Evolutionary conservation across 1,140 invertebrate genomes (phyloP), one percentile per base, ranked within the genome.

Genomic region (Antheraea mylitta): DNA sequence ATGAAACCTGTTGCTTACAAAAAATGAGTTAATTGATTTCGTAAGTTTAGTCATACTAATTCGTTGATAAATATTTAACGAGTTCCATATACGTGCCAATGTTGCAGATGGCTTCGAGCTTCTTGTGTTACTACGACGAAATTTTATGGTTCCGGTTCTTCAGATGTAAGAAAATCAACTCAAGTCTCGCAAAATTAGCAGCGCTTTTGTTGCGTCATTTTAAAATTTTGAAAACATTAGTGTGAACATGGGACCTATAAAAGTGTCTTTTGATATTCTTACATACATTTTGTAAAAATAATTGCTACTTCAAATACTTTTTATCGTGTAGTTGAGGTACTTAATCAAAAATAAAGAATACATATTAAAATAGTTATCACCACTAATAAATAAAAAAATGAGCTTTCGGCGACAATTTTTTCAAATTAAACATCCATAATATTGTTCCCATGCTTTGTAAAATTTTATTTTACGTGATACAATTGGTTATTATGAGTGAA

Each of bases 11-110:
- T 85, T 79, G 74, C 71, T 65, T 42, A 69, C 78, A 85, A 87
- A 88, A 88, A 72, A 71, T 67, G 64, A 80, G 70, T 84, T 90
- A 87, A 90, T 90, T 88, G 86, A 88, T 88, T 90, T 88, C 80
- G 78, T 89, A 87, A 83, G 85, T 88, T 88, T 87, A 83, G 82
- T 80, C 83, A 86, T 87, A 88, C 85, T 87, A 88, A 89, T 87
- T 87, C 81, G 73, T 78, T 86, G 83, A 86, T 89, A 83, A 89
- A 89, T 89, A 88, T 89, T 86, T 80, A 87, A 81, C 71, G 73
- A 78, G 70, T 67, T 70, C 83, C 81, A 78, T 85, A 85, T 84
- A 81, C 77, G 84, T 83, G 81, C 77, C 80, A 74, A 77, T 78
- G 73, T 69, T 82, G 80, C 81, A 83, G 83, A 87, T 83, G 83